Conservation (phyloP, 1,140 invertebrate species). For the Listronotus oregonensis region DNA sequence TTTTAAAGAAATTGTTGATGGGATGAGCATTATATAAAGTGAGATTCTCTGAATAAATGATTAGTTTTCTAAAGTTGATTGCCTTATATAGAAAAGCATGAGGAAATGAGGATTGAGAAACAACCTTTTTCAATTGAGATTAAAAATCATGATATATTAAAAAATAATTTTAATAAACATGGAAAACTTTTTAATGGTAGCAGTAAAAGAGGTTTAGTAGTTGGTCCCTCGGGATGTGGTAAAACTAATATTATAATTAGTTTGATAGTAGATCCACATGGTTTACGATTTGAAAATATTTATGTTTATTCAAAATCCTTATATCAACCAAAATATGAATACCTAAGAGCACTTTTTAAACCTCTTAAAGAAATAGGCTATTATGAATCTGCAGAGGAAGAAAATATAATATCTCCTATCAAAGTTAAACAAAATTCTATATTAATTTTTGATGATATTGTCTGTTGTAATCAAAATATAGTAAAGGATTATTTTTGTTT, state of each 20-base stretch:
- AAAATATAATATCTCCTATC: constrained; percentile 46
- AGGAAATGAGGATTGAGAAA: too few relatives aligned
- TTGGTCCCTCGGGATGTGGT: constrained; percentile 49
- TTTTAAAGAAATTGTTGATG: too few relatives aligned
- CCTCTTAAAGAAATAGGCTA: constrained; percentile 43
- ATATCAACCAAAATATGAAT: constrained; percentile 51
- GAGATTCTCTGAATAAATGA: too few relatives aligned
- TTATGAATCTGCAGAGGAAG: constrained; percentile 44
- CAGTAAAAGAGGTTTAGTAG: constrained; percentile 41
- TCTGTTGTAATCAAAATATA: too few relatives aligned
- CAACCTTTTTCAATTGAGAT: too few relatives aligned
- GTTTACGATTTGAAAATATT: constrained; percentile 52
- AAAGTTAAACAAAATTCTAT: too few relatives aligned
- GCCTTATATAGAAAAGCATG: too few relatives aligned
- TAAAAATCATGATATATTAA: neutral
- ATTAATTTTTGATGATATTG: too few relatives aligned
- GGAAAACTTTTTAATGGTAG: neutral
- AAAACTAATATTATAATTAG: constrained; percentile 54
- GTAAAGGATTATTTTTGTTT: too few relatives aligned
- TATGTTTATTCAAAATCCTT: constrained; percentile 54
- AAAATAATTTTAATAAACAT: neutral
- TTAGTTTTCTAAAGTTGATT: too few relatives aligned
- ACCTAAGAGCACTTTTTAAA: constrained; percentile 45
- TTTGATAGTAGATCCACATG: constrained; percentile 46
- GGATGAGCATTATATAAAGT: too few relatives aligned